Evolutionary conservation across 2,888 invertebrate genomes (phyloP).

Genomic region (Pristionchus arcanus): DNA sequence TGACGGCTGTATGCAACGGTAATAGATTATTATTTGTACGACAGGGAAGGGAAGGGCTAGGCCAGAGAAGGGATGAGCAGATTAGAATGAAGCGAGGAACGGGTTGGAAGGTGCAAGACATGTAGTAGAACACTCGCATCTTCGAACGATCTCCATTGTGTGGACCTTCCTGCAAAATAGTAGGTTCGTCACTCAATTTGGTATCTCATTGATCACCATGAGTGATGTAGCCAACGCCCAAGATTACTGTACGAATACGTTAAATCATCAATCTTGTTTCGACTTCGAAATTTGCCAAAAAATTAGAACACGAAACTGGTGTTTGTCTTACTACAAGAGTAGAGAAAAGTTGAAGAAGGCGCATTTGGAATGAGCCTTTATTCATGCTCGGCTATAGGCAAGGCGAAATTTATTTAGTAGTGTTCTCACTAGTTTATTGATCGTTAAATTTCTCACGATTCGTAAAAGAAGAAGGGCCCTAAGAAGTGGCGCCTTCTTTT

Average conservation of each 20-base stretch:
- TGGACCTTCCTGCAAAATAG: slow-evolving; percentile 61
- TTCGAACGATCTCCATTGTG: slow-evolving; percentile 70
- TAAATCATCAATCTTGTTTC: slow-evolving; percentile 5
- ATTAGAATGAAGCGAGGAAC: slow-evolving; percentile 25
- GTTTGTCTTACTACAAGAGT: too few relatives aligned
- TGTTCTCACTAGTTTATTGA: neutral
- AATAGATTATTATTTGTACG: slow-evolving; percentile 16
- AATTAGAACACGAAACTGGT: too few relatives aligned
- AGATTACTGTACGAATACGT: neutral
- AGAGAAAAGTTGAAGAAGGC: too few relatives aligned
- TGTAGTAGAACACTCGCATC: slow-evolving; percentile 68
- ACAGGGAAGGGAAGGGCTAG: neutral
- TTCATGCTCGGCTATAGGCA: too few relatives aligned
- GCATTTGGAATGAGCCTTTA: too few relatives aligned
- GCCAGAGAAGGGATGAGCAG: neutral
- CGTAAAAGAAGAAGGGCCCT: neutral
- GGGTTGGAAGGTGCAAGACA: slow-evolving; percentile 53
- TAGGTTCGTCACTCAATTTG: neutral
- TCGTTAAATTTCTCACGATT: neutral
- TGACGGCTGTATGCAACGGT: slow-evolving; percentile 3
- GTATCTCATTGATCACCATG: neutral
- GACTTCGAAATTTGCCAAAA: neutral
- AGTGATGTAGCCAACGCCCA: neutral
- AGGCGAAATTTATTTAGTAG: neutral
- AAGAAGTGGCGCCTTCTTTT: neutral